phyloP scores from a whole-genome alignment of 2,888 invertebrate genomes.

The Spatulosminthurus flaviceps region DNA sequence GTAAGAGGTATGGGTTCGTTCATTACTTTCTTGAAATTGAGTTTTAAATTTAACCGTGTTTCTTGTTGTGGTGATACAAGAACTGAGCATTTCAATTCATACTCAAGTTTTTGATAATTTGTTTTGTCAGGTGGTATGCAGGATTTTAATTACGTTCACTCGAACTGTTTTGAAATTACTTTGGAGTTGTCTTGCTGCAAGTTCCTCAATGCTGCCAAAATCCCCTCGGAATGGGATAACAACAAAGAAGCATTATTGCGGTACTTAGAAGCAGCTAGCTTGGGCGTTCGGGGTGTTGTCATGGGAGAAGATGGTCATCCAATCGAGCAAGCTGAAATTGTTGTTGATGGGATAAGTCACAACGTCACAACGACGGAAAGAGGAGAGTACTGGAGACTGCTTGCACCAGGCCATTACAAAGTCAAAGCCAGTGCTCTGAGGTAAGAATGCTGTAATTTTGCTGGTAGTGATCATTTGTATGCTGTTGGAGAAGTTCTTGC shows the following conservation, averaged over 20 bases:
- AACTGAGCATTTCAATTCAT: no score
- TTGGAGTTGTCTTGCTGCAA: constrained; percentile 97
- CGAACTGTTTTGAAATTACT: constrained; percentile 96
- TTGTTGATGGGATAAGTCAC: constrained; percentile 81
- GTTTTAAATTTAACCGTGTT: no score
- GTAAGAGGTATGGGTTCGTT: constrained; percentile 72
- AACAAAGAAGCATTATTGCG: constrained; percentile 87
- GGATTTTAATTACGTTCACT: constrained; percentile 95
- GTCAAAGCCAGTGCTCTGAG: constrained; percentile 78
- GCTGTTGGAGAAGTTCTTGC: no score
- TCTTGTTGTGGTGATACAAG: no score
- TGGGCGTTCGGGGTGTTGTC: constrained; percentile 77
- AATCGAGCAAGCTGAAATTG: constrained; percentile 78
- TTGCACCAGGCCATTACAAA: constrained; percentile 86
- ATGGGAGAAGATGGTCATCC: constrained; percentile 73
- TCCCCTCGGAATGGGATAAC: constrained; percentile 82
- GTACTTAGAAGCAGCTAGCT: constrained; percentile 83
- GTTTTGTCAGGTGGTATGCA: constrained; percentile 87
- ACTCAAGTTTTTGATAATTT: constrained; percentile 37
- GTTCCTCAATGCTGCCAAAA: constrained; percentile 78
- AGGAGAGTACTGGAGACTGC: constrained; percentile 94
- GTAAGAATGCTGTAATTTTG: constrained; percentile 68
- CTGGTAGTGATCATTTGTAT: no score
- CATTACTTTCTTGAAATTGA: not conserved
- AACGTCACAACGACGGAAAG: constrained; percentile 78